phyloP scores from a whole-genome alignment of 2,888 invertebrate species.

The Platycheirus rosarum region DNA sequence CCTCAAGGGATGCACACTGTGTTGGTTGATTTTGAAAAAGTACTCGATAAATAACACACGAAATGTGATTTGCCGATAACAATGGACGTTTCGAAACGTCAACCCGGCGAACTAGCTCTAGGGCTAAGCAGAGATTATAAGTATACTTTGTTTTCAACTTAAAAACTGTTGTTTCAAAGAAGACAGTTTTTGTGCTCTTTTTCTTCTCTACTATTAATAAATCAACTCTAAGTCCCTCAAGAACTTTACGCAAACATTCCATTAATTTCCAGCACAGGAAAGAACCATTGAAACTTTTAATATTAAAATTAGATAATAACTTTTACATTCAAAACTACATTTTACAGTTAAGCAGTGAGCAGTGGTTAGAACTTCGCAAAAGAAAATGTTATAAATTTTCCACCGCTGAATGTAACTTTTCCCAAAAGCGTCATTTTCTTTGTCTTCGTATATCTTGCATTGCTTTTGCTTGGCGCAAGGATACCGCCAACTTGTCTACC shows the following conservation, averaged over 20 bases:
- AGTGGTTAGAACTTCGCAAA: conserved; percentile 8
- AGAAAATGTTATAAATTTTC: conserved; percentile 17
- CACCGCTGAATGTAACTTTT: conserved; percentile 18
- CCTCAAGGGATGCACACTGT: too few species aligned
- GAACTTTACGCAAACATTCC: conserved; percentile 5
- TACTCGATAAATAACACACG: too few species aligned
- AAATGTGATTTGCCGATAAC: too few species aligned
- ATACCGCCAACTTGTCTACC: conserved; percentile 26
- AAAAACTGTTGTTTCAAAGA: too few species aligned
- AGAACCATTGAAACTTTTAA: conserved; percentile 22
- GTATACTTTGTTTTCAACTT: too few species aligned
- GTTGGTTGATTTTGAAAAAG: too few species aligned
- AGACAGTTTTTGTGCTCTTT: neutral
- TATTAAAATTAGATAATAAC: conserved; percentile 34
- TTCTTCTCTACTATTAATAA: neutral
- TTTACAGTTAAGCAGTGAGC: too few species aligned
- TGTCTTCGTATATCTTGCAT: conserved; percentile 11
- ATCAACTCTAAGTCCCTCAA: neutral
- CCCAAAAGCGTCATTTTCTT: conserved; percentile 13
- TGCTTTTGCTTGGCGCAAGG: neutral
- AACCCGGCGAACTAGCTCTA: too few species aligned
- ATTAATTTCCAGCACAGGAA: neutral
- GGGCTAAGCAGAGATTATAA: too few species aligned
- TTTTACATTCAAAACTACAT: conserved; percentile 23
- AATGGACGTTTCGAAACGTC: too few species aligned